Evolutionary conservation across 1,140 invertebrate species (phyloP), one percentile per base, ranked within the genome.

Genomic region (Tribolium castaneum): DNA sequence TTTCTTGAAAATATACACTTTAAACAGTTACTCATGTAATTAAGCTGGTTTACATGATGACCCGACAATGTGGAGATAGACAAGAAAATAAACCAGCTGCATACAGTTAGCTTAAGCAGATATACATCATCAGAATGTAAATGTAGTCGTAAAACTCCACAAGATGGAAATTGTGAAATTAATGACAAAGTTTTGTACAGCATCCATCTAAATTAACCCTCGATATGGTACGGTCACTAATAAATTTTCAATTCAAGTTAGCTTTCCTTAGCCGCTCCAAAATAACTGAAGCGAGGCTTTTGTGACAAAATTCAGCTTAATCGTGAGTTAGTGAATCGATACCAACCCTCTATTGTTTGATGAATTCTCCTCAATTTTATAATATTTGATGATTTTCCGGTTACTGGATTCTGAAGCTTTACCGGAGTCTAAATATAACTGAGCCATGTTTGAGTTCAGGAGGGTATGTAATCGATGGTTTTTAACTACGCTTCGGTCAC

Each of bases 361-460:
- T 59, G 54, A 22, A 59, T 59, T 59, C 22, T 59, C 10, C 54
- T 10, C 6, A 59, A 14, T 52, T 52, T 59, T 59, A 22, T 25
- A 59, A 59, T 25, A 59, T 59, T 59, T 59, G 54, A 14, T n/a
- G 6, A 59, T 59, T 59, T 59, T 25, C 25, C 54, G 54, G 16
- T 59, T 25, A 25, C 7, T 10, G 54, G 19, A 59, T 19, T 59
- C 25, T 59, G 14, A 22, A 22, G 16, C 54, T 10, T 45, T 9
- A 45, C 19, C 19, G n/a, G 6, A 59, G 7, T 59, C 54, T 59
- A 59, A 59, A 59, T 59, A 59, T 59, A 59, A 25, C 51, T 52
- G 6, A 6, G 16, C 54, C 10, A 10, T 56, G 16, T 56, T 56
- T 59, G 54, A 3, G 51, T 45, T 45, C n/a, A 45, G 39, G 39